Conservation (phyloP, 2,888 invertebrate genomes). For the Thera obeliscata region DNA sequence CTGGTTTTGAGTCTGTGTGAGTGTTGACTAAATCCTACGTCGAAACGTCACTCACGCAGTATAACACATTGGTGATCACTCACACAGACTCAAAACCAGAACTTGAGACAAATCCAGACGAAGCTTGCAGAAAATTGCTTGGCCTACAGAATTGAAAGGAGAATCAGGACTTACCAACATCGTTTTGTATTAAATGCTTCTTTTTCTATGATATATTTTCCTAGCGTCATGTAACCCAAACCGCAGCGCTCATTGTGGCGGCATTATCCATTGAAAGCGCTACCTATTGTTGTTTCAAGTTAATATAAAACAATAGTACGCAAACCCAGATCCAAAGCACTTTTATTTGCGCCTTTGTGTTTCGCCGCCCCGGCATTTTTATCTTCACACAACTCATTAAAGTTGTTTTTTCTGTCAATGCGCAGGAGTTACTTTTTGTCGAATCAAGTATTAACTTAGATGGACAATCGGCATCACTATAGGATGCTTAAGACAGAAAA, state of each 20-base stretch:
- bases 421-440: constrained; percentile 53
- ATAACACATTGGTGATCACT: too few species aligned
- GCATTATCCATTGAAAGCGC: constrained; percentile 80
- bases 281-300: constrained; percentile 84
- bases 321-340: constrained; percentile 53
- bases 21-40: too few species aligned
- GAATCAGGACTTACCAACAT: too few species aligned
- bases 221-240: constrained; percentile 54
- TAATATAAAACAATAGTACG: constrained; percentile 81
- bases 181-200: too few species aligned
- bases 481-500: constrained; percentile 35
- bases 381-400: constrained; percentile 76
- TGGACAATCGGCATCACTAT: constrained; percentile 47
- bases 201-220: constrained; percentile 2
- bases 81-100: too few species aligned
- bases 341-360: constrained; percentile 80
- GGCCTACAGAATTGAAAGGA: too few species aligned
- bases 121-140: too few species aligned
- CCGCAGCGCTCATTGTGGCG: constrained; percentile 73
- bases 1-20: too few species aligned
- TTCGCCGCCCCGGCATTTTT: constrained; percentile 73
- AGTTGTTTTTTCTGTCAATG: constrained; percentile 49
- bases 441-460: constrained; percentile 48
- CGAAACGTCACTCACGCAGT: too few species aligned
- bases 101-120: too few species aligned